A percentile compares a stretch with the other conserved stretches of the same genome.
These are phyloP conservation scores for Palloptera scutellata DNA, from an alignment of 2,888 invertebrate species.

Conservation along the genomic window DNA sequence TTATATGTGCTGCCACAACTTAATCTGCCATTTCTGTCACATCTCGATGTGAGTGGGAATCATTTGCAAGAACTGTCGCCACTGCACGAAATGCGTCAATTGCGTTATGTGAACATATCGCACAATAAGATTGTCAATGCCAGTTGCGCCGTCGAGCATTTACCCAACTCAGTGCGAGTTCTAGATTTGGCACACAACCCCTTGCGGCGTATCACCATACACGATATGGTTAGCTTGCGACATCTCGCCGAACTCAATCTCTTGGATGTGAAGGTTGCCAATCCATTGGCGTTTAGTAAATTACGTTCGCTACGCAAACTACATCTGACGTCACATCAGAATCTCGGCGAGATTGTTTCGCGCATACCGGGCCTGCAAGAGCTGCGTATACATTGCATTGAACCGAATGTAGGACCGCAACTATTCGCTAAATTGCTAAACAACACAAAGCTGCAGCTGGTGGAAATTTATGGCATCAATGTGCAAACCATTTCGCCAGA, in stretches of 20 bases:
- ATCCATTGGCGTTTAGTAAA: slow-evolving; percentile 77
- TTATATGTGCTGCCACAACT: slow-evolving; percentile 79
- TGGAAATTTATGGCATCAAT: slow-evolving; percentile 81
- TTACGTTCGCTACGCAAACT: slow-evolving; percentile 77
- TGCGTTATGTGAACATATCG: slow-evolving; percentile 79
- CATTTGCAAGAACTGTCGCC: slow-evolving; percentile 76
- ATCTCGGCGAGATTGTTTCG: slow-evolving; percentile 76
- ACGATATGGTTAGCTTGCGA: slow-evolving; percentile 65
- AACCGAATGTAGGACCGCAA: slow-evolving; percentile 77
- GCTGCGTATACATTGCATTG: slow-evolving; percentile 79
- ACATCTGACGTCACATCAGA: slow-evolving; percentile 77
- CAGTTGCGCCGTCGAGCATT: slow-evolving; percentile 78
- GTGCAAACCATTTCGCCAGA: slow-evolving; percentile 79
- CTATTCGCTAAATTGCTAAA: slow-evolving; percentile 74
- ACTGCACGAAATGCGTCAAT: slow-evolving; percentile 73
- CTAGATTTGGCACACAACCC: slow-evolving; percentile 86
- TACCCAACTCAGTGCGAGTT: slow-evolving; percentile 75
- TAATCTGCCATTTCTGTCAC: slow-evolving; percentile 79
- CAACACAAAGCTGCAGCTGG: slow-evolving; percentile 78
- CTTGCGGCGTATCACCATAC: slow-evolving; percentile 76
- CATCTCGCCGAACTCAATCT: slow-evolving; percentile 79
- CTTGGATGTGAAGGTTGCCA: slow-evolving; percentile 76
- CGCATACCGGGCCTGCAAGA: slow-evolving; percentile 78
- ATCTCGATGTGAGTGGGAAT: slow-evolving; percentile 83
- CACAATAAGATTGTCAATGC: slow-evolving; percentile 79